A percentile compares a stretch with the other conserved stretches of the same genome.
phyloP scores from a whole-genome alignment of 2,797 vertebrate genomes.

The Loris lydekkerianus region DNA sequence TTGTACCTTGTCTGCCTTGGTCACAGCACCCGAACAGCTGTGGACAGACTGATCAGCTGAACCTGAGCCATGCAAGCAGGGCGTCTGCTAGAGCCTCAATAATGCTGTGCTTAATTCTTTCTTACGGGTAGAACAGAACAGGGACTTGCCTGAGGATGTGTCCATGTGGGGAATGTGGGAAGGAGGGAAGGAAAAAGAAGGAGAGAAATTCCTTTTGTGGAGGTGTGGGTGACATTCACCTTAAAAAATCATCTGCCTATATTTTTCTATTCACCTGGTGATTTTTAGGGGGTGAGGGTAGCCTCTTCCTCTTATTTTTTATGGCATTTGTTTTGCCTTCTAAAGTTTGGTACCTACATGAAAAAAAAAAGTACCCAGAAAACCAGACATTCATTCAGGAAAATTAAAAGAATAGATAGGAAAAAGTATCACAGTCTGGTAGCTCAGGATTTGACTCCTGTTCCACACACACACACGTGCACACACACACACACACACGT shows the following conservation, averaged over 20 bases:
- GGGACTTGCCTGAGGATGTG: conserved; percentile 12
- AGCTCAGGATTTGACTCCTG: neutral
- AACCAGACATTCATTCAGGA: neutral
- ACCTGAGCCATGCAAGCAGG: neutral
- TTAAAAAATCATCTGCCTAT: neutral
- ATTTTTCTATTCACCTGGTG: neutral
- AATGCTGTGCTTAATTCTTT: conserved; percentile 47
- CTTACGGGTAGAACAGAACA: conserved; percentile 38
- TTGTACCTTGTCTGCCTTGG: conserved; percentile 45
- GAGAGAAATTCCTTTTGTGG: neutral
- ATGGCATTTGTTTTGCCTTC: conserved; percentile 4
- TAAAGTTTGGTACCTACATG: neutral
- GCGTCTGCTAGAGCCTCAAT: conserved; percentile 19
- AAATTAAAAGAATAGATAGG: neutral
- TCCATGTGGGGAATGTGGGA: neutral
- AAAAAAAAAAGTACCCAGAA: neutral
- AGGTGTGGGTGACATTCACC: neutral
- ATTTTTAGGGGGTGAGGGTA: neutral
- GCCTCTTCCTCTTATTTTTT: neutral
- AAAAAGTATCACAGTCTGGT: neutral
- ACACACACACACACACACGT: too few relatives aligned
- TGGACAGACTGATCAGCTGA: conserved; percentile 62
- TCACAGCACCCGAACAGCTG: conserved; percentile 53
- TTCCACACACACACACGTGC: neutral
- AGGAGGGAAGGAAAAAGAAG: conserved; percentile 36